A percentile compares a stretch with the other conserved stretches of the same genome.
Conservation (phyloP, 1,140 invertebrate species). For the Aphis craccivora region DNA sequence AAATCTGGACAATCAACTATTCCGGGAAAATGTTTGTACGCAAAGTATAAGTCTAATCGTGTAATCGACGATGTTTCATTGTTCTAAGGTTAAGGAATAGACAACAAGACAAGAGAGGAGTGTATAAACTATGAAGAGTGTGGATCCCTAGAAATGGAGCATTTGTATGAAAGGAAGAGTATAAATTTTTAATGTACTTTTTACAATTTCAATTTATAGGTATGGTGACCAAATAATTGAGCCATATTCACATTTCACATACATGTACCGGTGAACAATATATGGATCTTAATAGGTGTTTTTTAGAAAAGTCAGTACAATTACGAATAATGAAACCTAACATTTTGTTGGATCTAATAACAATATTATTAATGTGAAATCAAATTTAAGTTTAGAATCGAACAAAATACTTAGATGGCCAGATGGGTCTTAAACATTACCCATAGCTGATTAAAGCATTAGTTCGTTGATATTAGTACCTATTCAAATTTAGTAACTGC, state of each 20-base stretch:
- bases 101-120: no score
- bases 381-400: slow-evolving; percentile 6
- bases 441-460: not conserved
- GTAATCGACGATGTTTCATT: no score
- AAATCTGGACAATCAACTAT: no score
- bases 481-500: not conserved
- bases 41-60: no score
- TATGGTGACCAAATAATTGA: not conserved
- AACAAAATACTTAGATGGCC: not conserved
- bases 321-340: not conserved
- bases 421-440: not conserved
- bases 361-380: slow-evolving; percentile 4
- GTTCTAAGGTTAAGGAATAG: no score
- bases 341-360: not conserved
- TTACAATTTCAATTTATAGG: not conserved
- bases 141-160: not conserved
- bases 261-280: not conserved
- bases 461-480: not conserved
- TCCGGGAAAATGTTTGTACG: no score
- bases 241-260: not conserved
- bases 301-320: not conserved
- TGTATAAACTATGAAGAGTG: no score
- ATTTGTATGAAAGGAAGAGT: not conserved
- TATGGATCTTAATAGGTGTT: not conserved
- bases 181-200: not conserved